Conservation (phyloP, 2,113 vertebrate species). For the Sceloporus undulatus region DNA sequence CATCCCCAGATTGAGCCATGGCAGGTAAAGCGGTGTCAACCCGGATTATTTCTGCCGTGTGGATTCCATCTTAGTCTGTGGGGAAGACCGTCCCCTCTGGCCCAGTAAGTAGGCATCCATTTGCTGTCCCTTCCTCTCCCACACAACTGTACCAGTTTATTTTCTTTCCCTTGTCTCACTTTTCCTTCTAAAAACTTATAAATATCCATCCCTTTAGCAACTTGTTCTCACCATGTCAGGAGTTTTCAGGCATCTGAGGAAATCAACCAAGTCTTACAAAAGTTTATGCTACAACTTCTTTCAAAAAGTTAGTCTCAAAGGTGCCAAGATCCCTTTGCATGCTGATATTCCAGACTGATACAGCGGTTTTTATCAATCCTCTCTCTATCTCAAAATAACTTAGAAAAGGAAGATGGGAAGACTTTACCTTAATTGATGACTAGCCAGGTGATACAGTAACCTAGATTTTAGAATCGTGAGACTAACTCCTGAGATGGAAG, state of each 20-base stretch:
- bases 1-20: too few relatives aligned
- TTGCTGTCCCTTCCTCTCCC: not conserved
- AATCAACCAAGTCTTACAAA: too few relatives aligned
- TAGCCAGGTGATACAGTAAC: not conserved
- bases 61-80: not conserved
- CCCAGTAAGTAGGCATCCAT: not conserved
- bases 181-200: not conserved
- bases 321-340: too few relatives aligned
- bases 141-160: too few relatives aligned
- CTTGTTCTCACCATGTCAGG: not conserved
- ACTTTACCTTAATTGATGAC: not conserved
- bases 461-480: not conserved
- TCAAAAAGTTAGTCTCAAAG: too few relatives aligned
- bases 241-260: too few relatives aligned
- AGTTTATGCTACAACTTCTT: too few relatives aligned
- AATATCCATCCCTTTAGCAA: not conserved
- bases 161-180: not conserved
- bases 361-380: too few relatives aligned
- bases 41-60: too few relatives aligned
- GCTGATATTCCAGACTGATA: too few relatives aligned
- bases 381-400: too few relatives aligned
- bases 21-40: too few relatives aligned
- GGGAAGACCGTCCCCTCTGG: not conserved
- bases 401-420: constrained; percentile 44
- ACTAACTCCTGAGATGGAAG: not conserved